phyloP scores from a whole-genome alignment of 2,797 vertebrate genomes.

The Labeo calbasu region DNA sequence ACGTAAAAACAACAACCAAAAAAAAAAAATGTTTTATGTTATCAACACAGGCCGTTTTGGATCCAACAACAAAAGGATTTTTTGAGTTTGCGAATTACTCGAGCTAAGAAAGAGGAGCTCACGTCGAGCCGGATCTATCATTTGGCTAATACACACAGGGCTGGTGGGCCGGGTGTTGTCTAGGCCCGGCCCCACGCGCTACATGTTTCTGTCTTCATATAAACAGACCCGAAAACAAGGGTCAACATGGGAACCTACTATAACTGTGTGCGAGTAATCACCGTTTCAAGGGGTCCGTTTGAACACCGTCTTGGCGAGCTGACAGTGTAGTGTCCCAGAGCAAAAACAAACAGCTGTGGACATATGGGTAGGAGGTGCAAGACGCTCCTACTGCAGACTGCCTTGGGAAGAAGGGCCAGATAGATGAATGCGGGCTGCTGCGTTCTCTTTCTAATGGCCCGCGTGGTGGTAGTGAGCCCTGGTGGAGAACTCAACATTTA shows the following conservation, averaged over 20 bases:
- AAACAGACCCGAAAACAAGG: slow-evolving; percentile 51
- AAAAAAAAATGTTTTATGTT: slow-evolving; percentile 72
- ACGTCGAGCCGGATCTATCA: slow-evolving; percentile 42
- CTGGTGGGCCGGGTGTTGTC: slow-evolving; percentile 42
- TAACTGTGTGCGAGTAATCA: slow-evolving; percentile 57
- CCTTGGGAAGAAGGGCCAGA: slow-evolving; percentile 41
- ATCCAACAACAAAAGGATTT: slow-evolving; percentile 69
- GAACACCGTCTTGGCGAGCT: slow-evolving; percentile 69
- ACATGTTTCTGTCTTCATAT: slow-evolving; percentile 31
- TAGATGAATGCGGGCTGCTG: slow-evolving; percentile 34
- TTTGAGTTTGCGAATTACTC: slow-evolving; percentile 55
- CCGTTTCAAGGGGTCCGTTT: slow-evolving; percentile 64
- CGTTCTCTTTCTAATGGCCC: slow-evolving; percentile 43
- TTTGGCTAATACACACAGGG: slow-evolving; percentile 48
- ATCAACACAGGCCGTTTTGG: slow-evolving; percentile 74
- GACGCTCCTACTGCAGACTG: slow-evolving; percentile 32
- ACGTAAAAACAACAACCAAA: slow-evolving; percentile 69
- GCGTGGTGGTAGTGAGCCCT: slow-evolving; percentile 44
- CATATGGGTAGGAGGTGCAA: slow-evolving; percentile 71
- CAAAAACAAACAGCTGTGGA: slow-evolving; percentile 73
- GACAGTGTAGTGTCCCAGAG: slow-evolving; percentile 71
- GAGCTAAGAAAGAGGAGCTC: slow-evolving; percentile 57
- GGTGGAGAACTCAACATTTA: slow-evolving; percentile 63
- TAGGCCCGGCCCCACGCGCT: slow-evolving; percentile 13
- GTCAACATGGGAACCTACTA: slow-evolving; percentile 67